phyloP scores from a whole-genome alignment of 1,140 invertebrate genomes.

The Lasioglossum baleicum region DNA sequence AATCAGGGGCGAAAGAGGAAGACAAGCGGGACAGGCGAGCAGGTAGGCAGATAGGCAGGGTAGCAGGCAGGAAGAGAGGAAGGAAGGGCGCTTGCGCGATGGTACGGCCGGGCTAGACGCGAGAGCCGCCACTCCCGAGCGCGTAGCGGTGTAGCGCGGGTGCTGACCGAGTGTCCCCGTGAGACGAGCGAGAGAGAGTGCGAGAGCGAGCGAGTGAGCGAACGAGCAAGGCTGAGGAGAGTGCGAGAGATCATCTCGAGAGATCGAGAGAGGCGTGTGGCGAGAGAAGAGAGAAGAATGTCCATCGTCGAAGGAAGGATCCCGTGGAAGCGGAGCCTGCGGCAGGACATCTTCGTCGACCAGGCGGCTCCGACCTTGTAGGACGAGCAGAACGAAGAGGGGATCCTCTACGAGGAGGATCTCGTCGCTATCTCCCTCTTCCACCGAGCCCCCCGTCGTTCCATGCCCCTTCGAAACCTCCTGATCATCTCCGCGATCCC shows the following conservation, averaged over 20 bases:
- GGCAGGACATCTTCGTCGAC: constrained; percentile 64
- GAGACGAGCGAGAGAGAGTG: constrained; percentile 61
- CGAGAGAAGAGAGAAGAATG: constrained; percentile 64
- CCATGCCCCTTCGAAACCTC: constrained; percentile 35
- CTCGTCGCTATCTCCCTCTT: constrained; percentile 49
- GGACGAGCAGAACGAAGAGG: constrained; percentile 42
- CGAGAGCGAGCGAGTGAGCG: constrained; percentile 16
- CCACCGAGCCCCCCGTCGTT: constrained; percentile 18
- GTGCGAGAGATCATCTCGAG: no score
- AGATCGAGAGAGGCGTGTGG: constrained; percentile 15
- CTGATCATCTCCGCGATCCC: constrained; percentile 10
- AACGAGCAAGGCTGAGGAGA: background rate
- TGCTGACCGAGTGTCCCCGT: constrained; percentile 75
- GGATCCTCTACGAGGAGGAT: constrained; percentile 42
- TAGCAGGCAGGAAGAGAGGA: constrained; percentile 56
- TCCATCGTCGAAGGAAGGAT: constrained; percentile 68
- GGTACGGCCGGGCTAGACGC: constrained; percentile 74
- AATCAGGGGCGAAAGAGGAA: constrained; percentile 43
- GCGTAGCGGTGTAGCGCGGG: constrained; percentile 77
- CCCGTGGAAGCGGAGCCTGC: constrained; percentile 69
- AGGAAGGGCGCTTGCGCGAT: constrained; percentile 72
- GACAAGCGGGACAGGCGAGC: constrained; percentile 14
- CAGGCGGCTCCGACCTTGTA: constrained; percentile 65
- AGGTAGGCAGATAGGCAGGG: constrained; percentile 37
- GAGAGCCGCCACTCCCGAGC: constrained; percentile 79